Evolutionary conservation across 2,797 vertebrate species (phyloP).

Genomic region (Ctenochaetus hawaiiensis): DNA sequence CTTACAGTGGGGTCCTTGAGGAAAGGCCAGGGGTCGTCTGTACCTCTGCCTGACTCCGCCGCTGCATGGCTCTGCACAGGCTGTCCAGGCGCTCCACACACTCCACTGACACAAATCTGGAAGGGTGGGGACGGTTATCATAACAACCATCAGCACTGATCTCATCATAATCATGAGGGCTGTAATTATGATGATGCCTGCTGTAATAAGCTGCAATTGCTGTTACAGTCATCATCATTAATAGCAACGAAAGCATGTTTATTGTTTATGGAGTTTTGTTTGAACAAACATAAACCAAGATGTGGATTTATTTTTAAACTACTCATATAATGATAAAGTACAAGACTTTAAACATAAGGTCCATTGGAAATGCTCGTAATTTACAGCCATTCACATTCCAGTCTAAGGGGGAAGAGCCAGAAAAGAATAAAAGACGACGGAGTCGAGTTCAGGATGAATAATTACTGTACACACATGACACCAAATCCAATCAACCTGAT

Average conservation of each 20-base stretch:
- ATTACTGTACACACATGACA: conserved; percentile 4
- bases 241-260: conserved; percentile 1
- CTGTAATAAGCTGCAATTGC: conserved; percentile 6
- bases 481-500: conserved; percentile 30
- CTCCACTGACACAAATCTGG: conserved; percentile 91
- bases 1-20: conserved; percentile 71
- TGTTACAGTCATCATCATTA: conserved; percentile 15
- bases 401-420: background rate
- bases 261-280: conserved; percentile 8
- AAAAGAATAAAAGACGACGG: background rate
- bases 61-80: conserved; percentile 89
- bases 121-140: background rate
- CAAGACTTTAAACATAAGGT: background rate
- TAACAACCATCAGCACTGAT: background rate
- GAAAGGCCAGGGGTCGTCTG: conserved; percentile 74
- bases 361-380: background rate
- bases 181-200: conserved; percentile 19
- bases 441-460: conserved; percentile 10
- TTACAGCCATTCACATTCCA: conserved; percentile 5
- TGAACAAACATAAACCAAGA: background rate
- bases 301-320: background rate
- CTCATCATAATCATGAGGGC: conserved; percentile 19
- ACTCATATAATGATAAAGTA: background rate
- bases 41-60: conserved; percentile 89
- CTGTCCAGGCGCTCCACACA: conserved; percentile 89